Conservation (phyloP, 2,797 vertebrate species). For the Heteromormyrus szaboi region DNA sequence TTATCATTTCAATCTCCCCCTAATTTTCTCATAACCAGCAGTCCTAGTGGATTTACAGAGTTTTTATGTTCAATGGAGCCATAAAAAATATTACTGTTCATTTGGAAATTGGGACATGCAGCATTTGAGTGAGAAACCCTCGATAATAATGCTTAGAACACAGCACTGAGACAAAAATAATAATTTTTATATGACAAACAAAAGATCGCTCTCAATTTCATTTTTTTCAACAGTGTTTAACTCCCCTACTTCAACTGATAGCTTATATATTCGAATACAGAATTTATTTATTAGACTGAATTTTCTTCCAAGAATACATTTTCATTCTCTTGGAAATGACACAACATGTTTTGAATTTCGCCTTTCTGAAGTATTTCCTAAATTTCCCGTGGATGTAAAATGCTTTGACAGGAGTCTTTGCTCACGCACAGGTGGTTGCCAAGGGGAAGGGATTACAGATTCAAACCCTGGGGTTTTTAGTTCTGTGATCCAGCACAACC, state of each 20-base stretch:
- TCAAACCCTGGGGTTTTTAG: background rate
- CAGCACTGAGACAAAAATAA: background rate
- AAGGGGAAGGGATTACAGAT: background rate
- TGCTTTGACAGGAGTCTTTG: background rate
- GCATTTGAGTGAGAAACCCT: background rate
- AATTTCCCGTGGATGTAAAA: background rate
- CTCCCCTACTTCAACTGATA: background rate
- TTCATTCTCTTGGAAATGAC: background rate
- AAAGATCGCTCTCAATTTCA: background rate
- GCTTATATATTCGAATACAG: background rate
- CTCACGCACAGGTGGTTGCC: background rate
- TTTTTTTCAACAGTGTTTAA: background rate
- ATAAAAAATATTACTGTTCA: background rate
- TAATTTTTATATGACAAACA: background rate
- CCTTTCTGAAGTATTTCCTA: background rate
- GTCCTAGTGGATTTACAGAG: background rate
- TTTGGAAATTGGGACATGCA: background rate
- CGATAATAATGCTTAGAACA: background rate
- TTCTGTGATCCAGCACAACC: background rate
- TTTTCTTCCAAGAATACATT: background rate
- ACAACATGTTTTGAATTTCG: background rate
- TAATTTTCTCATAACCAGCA: background rate
- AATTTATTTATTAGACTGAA: background rate
- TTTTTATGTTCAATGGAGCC: background rate
- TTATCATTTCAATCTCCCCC: background rate